These are phyloP conservation scores for Andricus curvator DNA, from an alignment of 2,888 invertebrate genomes.

Conservation along the genomic window DNA sequence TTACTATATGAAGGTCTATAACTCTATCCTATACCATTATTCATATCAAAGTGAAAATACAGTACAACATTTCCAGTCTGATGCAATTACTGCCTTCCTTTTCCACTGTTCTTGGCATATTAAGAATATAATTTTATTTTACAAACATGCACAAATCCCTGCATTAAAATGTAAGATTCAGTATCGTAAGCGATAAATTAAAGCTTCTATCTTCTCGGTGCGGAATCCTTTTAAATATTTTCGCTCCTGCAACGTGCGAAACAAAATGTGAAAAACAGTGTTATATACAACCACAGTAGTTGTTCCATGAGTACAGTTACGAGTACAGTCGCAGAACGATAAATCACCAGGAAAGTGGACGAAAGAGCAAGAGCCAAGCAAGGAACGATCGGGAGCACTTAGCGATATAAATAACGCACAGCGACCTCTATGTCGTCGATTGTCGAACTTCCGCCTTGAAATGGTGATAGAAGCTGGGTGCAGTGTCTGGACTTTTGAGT, in stretches of 20 bases:
- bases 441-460: conserved; percentile 69
- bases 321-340: conserved; percentile 58
- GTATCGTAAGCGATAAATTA: conserved; percentile 34
- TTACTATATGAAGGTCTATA: neutral
- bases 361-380: conserved; percentile 64
- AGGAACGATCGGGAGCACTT: conserved; percentile 73
- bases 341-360: conserved; percentile 63
- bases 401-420: conserved; percentile 74
- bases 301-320: conserved; percentile 38
- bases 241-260: conserved; percentile 10
- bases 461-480: conserved; percentile 51
- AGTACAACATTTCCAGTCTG: neutral
- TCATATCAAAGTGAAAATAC: neutral
- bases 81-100: neutral
- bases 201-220: conserved; percentile 2
- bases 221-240: conserved; percentile 21
- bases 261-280: conserved; percentile 37
- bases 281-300: conserved; percentile 37
- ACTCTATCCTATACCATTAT: neutral
- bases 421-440: conserved; percentile 74
- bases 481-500: conserved; percentile 25
- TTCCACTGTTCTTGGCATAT: neutral
- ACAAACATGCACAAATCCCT: neutral
- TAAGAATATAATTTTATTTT: conserved; percentile 6
- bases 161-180: conserved; percentile 1